Evolutionary conservation across 2,888 invertebrate genomes (phyloP), one percentile per base, ranked within the genome.

Genomic region (Acanthococcus lagerstroemiae): DNA sequence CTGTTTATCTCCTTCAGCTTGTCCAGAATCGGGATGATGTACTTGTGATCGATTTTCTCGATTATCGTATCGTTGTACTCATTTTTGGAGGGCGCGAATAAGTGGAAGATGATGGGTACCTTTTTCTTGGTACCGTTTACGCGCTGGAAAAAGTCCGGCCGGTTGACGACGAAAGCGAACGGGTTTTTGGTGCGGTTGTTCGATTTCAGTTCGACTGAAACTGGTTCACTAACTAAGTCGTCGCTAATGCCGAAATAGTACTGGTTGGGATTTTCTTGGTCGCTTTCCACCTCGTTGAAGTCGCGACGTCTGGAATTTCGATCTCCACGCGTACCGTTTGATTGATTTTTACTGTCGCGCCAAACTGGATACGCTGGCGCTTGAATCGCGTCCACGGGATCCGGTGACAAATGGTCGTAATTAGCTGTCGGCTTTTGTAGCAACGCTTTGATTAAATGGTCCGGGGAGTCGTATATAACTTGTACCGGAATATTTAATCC

Each of bases 381-480:
- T 12, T 6, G 7, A 9, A n/a, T 15, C 12, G 37, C 12, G 37
- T n/a, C 12, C n/a, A 9, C 37, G n/a, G 12, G 12, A 9, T 15
- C n/a, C 37, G 37, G 12, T 37, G 37, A 37, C n/a, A 37, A 37
- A 37, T 37, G 12, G n/a, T 37, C 37, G 37, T 37, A 37, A 37
- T 37, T 9, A 37, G 37, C n/a, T 9, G 15, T 19, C 52, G 52
- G 24, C 52, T 22, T 52, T 3, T 52, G 52, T 22, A 22, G 24
- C 37, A n/a, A 37, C 12, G 12, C 37, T 9, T n/a, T n/a, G 37
- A 3, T n/a, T 9, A 15, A 37, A 52, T 27, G 30, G n/a, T 26
- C 54, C 2, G 63, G 63, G 2, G 24, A 9, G 2, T 63, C 63
- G 63, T 63, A 63, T n/a, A 63, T 63, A n/a, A 63, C 63, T 15